These are phyloP conservation scores for Gortyna flavago DNA, from an alignment of 2,888 invertebrate genomes.

Conservation along the genomic window DNA sequence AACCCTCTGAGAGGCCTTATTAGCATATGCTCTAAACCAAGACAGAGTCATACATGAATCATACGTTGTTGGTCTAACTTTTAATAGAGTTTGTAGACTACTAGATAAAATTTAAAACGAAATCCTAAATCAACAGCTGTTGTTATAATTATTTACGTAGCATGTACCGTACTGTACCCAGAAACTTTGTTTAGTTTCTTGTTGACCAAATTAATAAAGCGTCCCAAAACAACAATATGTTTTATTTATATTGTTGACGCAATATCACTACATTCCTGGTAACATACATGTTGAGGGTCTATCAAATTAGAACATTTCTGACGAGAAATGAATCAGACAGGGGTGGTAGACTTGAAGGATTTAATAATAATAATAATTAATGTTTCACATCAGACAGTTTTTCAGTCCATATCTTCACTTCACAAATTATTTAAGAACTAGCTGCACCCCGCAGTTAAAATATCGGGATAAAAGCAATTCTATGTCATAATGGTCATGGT, in stretches of 20 bases:
- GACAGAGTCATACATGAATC: slow-evolving; percentile 12
- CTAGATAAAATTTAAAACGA: not conserved
- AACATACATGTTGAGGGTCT: not conserved
- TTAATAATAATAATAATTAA: not conserved
- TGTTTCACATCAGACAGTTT: not conserved
- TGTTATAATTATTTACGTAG: not conserved
- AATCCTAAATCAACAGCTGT: not conserved
- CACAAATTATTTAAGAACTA: not conserved
- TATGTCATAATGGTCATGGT: not conserved
- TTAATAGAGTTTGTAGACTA: slow-evolving; percentile 28
- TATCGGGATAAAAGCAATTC: not conserved
- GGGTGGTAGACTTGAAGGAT: not conserved
- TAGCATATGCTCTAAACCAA: slow-evolving; percentile 11
- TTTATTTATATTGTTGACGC: not conserved
- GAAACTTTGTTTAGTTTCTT: not conserved
- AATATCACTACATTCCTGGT: not conserved
- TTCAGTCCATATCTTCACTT: not conserved
- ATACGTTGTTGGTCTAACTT: slow-evolving; percentile 26
- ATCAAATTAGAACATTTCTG: not conserved
- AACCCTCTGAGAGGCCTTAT: not conserved
- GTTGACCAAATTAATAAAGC: not conserved
- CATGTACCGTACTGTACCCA: not conserved
- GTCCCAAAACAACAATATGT: not conserved
- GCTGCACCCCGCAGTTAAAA: no score
- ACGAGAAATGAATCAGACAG: slow-evolving; percentile 17